Conservation (phyloP, 35 echinoderm and acorn worm species). For the Eucidaris tribuloides region DNA sequence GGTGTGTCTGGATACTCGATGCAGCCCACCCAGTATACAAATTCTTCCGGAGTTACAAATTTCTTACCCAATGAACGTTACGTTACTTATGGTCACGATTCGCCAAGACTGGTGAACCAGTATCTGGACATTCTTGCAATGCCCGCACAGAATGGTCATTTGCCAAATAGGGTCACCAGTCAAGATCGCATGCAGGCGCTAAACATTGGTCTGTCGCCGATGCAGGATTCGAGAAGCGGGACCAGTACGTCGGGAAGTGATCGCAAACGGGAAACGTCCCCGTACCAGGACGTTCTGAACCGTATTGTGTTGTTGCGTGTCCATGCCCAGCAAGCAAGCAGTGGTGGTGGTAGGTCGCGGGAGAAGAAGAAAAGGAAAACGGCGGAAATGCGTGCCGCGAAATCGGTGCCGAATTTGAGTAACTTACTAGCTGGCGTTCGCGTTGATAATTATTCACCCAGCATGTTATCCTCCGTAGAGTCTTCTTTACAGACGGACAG, state of each 20-base stretch:
- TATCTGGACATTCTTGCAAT: too few relatives aligned
- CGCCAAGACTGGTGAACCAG: too few relatives aligned
- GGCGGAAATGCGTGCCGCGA: not conserved
- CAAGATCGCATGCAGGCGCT: not conserved
- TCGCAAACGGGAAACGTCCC: not conserved
- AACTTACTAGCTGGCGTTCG: not conserved
- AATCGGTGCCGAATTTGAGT: constrained; percentile 15
- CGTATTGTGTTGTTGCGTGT: not conserved
- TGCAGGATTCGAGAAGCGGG: not conserved
- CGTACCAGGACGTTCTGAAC: not conserved
- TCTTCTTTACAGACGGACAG: not conserved
- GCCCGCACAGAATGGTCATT: too few relatives aligned
- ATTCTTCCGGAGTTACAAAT: too few relatives aligned
- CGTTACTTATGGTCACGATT: too few relatives aligned
- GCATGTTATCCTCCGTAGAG: not conserved
- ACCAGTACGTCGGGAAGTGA: not conserved
- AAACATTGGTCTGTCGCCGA: not conserved
- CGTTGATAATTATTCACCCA: not conserved
- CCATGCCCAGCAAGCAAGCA: not conserved
- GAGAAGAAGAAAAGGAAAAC: not conserved
- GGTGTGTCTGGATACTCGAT: too few relatives aligned
- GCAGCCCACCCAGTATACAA: too few relatives aligned
- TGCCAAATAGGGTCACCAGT: not conserved
- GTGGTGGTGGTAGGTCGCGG: not conserved
- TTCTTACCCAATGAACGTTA: too few relatives aligned